phyloP scores from a whole-genome alignment of 1,140 invertebrate genomes.

The Lordiphosa collinella region DNA sequence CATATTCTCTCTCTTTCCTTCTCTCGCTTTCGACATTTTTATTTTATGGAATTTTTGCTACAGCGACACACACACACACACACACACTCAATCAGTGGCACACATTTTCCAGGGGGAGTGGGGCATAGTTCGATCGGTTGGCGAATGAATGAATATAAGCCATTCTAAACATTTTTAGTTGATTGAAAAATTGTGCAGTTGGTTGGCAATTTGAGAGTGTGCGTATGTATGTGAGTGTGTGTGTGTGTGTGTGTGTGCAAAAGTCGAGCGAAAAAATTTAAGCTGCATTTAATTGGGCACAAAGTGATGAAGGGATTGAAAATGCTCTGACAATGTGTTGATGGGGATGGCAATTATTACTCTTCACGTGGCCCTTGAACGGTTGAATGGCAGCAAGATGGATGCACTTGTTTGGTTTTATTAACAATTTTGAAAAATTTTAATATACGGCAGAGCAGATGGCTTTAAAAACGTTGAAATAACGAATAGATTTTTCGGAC shows the following conservation, averaged over 20 bases:
- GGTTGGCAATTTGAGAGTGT: constrained; percentile 50
- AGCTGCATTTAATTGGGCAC: constrained; percentile 69
- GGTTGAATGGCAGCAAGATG: neutral
- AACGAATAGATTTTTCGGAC: too few relatives aligned
- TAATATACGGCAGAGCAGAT: too few relatives aligned
- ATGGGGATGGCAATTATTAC: constrained; percentile 9
- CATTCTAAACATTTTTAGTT: constrained; percentile 75
- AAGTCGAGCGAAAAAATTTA: constrained; percentile 38
- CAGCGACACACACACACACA: constrained; percentile 14
- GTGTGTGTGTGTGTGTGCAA: neutral
- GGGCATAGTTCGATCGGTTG: constrained; percentile 42
- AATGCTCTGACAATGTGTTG: constrained; percentile 42
- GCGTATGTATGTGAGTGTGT: neutral
- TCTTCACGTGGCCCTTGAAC: constrained; percentile 3
- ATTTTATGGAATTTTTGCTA: constrained; percentile 65
- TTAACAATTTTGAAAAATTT: neutral
- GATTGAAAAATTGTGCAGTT: constrained; percentile 77
- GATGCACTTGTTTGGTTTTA: neutral
- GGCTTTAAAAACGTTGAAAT: too few relatives aligned
- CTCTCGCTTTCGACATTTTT: constrained; percentile 37
- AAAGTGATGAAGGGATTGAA: constrained; percentile 30
- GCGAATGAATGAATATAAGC: constrained; percentile 65
- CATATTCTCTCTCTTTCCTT: constrained; percentile 5
- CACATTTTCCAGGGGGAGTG: constrained; percentile 42
- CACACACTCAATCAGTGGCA: constrained; percentile 51